Evolutionary conservation across 2,888 invertebrate genomes (phyloP).

Genomic region (Drosophila bunnanda): DNA sequence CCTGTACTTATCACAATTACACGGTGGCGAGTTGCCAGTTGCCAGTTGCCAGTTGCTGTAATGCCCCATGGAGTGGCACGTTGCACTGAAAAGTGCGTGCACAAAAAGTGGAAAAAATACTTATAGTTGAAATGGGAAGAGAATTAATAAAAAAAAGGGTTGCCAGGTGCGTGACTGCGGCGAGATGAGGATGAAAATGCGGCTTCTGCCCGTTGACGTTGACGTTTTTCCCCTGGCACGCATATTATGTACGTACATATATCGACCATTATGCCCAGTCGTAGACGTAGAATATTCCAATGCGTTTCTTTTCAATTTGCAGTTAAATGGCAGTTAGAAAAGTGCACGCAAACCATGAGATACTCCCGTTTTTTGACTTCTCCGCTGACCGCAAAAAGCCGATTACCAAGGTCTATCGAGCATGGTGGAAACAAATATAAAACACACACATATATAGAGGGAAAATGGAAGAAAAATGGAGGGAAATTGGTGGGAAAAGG

Average conservation of each 20-base stretch:
- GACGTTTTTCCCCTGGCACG: conserved; percentile 34
- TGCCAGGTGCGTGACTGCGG: conserved; percentile 42
- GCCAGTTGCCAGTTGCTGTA: conserved; percentile 27
- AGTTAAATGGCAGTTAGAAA: conserved; percentile 61
- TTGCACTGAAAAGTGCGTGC: conserved; percentile 40
- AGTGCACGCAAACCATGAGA: conserved; percentile 51
- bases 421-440: conserved; percentile 48
- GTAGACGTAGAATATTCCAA: conserved; percentile 18
- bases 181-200: conserved; percentile 31
- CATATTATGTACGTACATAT: not conserved
- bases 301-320: conserved; percentile 59
- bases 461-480: not conserved
- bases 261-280: conserved; percentile 18
- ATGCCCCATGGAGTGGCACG: conserved; percentile 24
- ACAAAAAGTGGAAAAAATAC: conserved; percentile 11
- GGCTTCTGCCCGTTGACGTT: conserved; percentile 23
- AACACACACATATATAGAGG: not conserved
- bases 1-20: conserved; percentile 44
- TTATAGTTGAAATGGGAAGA: not conserved
- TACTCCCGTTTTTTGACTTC: conserved; percentile 35
- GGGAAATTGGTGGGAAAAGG: not conserved
- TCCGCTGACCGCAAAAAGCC: conserved; percentile 59
- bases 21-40: conserved; percentile 37
- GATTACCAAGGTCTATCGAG: conserved; percentile 59
- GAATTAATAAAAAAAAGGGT: conserved; percentile 21